phyloP scores from a whole-genome alignment of 2,113 vertebrate genomes.

The Cromileptes altivelis region DNA sequence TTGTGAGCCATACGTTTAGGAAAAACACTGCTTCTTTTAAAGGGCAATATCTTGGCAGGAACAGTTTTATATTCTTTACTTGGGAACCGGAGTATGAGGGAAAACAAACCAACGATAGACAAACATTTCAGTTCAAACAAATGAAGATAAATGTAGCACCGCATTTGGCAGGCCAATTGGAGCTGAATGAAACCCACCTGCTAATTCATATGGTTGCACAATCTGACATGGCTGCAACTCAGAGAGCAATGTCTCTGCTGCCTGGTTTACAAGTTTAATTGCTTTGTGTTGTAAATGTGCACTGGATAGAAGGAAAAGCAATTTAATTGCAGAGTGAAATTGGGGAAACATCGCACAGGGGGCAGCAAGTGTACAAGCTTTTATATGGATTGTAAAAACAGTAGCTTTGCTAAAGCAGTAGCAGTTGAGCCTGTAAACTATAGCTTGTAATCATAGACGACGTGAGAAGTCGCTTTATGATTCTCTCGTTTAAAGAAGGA shows the following conservation, averaged over 20 bases:
- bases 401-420: constrained; percentile 2
- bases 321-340: constrained; percentile 32
- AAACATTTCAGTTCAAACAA: constrained; percentile 31
- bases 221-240: constrained; percentile 51
- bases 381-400: constrained; percentile 29
- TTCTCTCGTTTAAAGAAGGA: constrained; percentile 51
- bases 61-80: constrained; percentile 20
- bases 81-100: background rate
- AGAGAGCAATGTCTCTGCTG: constrained; percentile 33
- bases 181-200: constrained; percentile 55
- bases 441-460: constrained; percentile 34
- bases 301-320: background rate
- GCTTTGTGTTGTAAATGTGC: constrained; percentile 39
- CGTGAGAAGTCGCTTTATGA: constrained; percentile 23
- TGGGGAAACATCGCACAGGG: background rate
- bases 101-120: background rate
- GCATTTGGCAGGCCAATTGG: constrained; percentile 46
- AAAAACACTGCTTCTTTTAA: constrained; percentile 27
- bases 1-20: constrained; percentile 37
- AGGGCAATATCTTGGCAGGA: constrained; percentile 8
- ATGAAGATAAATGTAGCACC: constrained; percentile 52
- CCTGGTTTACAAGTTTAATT: constrained; percentile 46
- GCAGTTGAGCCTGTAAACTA: constrained; percentile 24
- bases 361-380: constrained; percentile 16
- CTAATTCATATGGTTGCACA: constrained; percentile 59